Conservation (phyloP, 2,888 invertebrate species). For the Caenorhabditis panamensis region DNA sequence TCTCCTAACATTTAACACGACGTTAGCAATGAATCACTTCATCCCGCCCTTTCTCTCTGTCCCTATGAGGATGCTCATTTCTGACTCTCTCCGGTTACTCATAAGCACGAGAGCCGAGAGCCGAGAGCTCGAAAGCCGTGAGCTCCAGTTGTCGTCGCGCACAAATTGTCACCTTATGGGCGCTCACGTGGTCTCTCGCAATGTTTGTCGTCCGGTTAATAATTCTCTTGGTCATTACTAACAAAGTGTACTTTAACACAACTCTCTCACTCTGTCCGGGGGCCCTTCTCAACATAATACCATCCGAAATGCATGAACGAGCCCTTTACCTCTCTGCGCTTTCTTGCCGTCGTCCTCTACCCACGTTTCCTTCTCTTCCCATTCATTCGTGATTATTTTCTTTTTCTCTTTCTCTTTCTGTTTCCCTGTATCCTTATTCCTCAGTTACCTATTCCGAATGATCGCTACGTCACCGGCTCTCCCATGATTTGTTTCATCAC, state of each 20-base stretch:
- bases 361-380: no score
- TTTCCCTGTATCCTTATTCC: no score
- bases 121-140: no score
- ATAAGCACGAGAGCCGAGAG: no score
- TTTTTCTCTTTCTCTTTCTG: neutral
- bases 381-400: constrained; percentile 44
- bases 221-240: constrained; percentile 10
- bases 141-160: no score
- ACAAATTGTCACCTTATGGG: neutral
- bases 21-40: constrained; percentile 8
- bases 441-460: no score
- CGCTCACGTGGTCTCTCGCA: neutral
- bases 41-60: neutral
- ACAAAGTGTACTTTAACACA: constrained; percentile 5
- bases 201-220: constrained; percentile 15
- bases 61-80: no score
- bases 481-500: constrained; percentile 3
- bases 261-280: constrained; percentile 13
- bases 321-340: neutral
- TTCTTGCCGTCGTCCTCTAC: no score
- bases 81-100: neutral
- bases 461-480: constrained; percentile 4
- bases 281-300: neutral
- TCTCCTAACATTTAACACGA: no score
- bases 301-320: constrained; percentile 39